Base-by-base conservation (phyloP, 1,140 invertebrate genomes). In the Coenobita brevimanus region DNA sequence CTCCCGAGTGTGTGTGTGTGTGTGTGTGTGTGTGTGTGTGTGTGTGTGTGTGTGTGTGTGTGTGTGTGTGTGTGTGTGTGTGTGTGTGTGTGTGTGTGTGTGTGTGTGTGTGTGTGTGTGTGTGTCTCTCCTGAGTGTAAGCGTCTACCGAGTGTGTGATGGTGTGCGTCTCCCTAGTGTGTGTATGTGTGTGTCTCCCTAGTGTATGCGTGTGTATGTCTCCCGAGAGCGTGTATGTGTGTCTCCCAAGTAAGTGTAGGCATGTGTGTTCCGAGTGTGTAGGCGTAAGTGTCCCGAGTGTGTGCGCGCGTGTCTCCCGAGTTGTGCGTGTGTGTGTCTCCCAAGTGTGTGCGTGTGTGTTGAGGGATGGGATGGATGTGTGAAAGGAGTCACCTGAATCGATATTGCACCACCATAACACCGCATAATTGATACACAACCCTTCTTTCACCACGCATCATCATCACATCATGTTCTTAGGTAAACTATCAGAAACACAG, bases 61-160 rank as follows among this genome's bases (percentile, higher is more conserved):
- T 76, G 73, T 76, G 38, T 76, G 38, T 76, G 36, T 76, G 38
- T 38, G 36, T 76, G 41, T 76, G 36, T 76, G 41, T 76, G n/a
- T 76, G n/a, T 46, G 41, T 76, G 38, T 76, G 38, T 76, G 41
- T 76, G 41, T 76, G 43, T 76, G 41, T 43, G n/a, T 36, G 6
- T 76, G 41, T 76, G 41, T 76, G 41, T 76, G 41, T 15, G 41
- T 76, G n/a, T 76, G n/a, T 76, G 41, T 76, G n/a, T 76, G 41
- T 76, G n/a, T 76, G 41, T 41, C 46, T 50, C 17, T 8, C 46
- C 3, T 76, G 41, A 38, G n/a, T 76, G 24, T 71, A 71, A 24
- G 33, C 54, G 15, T 60, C 0, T 2, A 24, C 0, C 54, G n/a
- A n/a, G n/a, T 67, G 30, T 67, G 30, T 67, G 30, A 10, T 4